These are phyloP conservation scores for Saccopteryx leptura DNA, from an alignment of 2,113 vertebrate genomes.

Conservation along the genomic window DNA sequence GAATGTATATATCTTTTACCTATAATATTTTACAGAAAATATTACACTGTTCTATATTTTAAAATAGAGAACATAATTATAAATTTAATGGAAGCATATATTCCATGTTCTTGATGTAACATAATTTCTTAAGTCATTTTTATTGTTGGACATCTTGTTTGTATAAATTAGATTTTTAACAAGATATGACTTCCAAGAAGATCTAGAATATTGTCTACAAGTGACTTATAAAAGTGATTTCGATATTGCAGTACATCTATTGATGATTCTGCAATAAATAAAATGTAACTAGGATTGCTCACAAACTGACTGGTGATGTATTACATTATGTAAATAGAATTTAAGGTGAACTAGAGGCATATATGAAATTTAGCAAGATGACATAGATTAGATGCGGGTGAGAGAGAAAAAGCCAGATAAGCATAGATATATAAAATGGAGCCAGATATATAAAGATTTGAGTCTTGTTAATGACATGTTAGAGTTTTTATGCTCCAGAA, in stretches of 20 bases:
- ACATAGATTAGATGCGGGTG: background rate
- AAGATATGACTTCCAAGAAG: constrained; percentile 24
- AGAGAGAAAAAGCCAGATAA: background rate
- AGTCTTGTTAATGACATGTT: background rate
- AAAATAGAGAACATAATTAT: constrained; percentile 1
- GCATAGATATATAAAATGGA: background rate
- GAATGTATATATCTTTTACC: background rate
- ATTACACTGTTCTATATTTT: background rate
- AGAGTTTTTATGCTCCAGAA: background rate
- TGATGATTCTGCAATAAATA: constrained; percentile 23
- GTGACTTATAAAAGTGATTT: constrained; percentile 46
- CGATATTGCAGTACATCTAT: background rate
- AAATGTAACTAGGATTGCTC: background rate
- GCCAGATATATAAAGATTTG: background rate
- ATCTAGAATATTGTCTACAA: constrained; percentile 24
- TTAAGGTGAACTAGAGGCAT: background rate
- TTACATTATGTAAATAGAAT: background rate
- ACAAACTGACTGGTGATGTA: background rate
- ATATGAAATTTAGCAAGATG: background rate
- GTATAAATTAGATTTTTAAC: constrained; percentile 58
- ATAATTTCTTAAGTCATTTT: constrained; percentile 33
- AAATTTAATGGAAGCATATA: background rate
- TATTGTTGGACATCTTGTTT: constrained; percentile 32
- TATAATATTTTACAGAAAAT: background rate
- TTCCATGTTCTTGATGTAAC: background rate